phyloP scores from a whole-genome alignment of 2,113 vertebrate genomes.

The Psittacus erithacus region DNA sequence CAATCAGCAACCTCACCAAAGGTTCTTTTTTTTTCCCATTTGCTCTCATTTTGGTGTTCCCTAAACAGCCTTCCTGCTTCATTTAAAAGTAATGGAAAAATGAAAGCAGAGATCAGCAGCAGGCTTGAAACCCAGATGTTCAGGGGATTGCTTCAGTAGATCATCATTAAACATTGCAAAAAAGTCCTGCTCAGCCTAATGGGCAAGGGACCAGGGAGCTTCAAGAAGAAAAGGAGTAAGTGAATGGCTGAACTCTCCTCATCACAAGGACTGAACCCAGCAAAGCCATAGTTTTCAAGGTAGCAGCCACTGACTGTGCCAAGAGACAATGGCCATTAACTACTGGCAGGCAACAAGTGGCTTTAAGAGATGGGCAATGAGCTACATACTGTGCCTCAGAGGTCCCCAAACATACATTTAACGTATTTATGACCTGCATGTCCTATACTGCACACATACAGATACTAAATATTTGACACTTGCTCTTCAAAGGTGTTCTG shows the following conservation, averaged over 20 bases:
- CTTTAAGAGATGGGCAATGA: background rate
- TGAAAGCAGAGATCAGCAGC: background rate
- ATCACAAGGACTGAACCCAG: rapidly evolving
- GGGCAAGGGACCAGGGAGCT: background rate
- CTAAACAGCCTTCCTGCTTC: background rate
- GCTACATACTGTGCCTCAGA: background rate
- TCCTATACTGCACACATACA: background rate
- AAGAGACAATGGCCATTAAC: background rate
- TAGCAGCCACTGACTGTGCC: background rate
- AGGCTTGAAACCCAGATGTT: background rate
- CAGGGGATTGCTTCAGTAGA: background rate
- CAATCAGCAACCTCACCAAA: background rate
- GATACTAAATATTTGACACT: background rate
- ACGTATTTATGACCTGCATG: background rate
- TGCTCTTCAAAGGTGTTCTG: background rate
- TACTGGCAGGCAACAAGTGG: background rate
- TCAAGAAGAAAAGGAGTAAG: background rate
- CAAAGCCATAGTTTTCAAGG: background rate
- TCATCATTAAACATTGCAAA: background rate
- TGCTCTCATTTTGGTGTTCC: background rate
- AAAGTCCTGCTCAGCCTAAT: background rate
- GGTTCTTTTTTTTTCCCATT: background rate
- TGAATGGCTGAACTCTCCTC: background rate
- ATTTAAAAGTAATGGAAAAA: background rate
- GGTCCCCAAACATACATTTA: background rate